Evolutionary conservation across 2,113 vertebrate genomes (phyloP), one percentile per base, ranked within the genome.

Genomic region (Forbesichthys agassizii): DNA sequence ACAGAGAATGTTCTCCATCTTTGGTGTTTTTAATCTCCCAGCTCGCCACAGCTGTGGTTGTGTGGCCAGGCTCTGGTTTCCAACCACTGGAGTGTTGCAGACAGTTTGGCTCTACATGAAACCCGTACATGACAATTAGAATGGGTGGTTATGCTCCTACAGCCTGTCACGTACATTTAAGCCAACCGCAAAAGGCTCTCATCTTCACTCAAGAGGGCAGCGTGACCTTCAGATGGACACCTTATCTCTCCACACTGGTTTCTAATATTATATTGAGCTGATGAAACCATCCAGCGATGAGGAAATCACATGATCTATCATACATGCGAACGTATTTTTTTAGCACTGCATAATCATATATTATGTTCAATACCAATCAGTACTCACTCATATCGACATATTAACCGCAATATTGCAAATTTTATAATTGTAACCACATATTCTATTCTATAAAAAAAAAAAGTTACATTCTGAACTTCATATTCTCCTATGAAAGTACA

Each of bases 101-200:
- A 91, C 91, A 90, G 81, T 88, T 89, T 84, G 91, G 86, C 90
- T 91, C 89, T 88, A 84, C 89, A 87, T 82, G 87, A 90, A 89
- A 90, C 84, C 84, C 52, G 85, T 88, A 88, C 89, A 89, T 84
- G 87, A 87, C 91, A 88, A 90, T 90, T 91, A 88, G 90, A 92
- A 88, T 75, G 88, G 90, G 71, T 54, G 82, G 82, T 79, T 79
- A 75, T 78, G 81, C 87, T 83, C 75, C 79, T 75, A 81, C 84
- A 83, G 87, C 71, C 85, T 87, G 86, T 87, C 86, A 73, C 72
- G 80, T 86, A 74, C 89, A 89, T 92, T 89, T 88, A 90, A 85
- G 81, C 82, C 84, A 36, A 90, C 91, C 90, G 88, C 91, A 92
- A 86, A 86, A 81, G 77, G 86, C 85, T 90, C 87, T 88, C 84